Percentiles rank a stretch among this genome's conserved stretches.
These are phyloP conservation scores for Eurosta solidaginis DNA, from an alignment of 1,140 invertebrate genomes.

Conservation along the genomic window DNA sequence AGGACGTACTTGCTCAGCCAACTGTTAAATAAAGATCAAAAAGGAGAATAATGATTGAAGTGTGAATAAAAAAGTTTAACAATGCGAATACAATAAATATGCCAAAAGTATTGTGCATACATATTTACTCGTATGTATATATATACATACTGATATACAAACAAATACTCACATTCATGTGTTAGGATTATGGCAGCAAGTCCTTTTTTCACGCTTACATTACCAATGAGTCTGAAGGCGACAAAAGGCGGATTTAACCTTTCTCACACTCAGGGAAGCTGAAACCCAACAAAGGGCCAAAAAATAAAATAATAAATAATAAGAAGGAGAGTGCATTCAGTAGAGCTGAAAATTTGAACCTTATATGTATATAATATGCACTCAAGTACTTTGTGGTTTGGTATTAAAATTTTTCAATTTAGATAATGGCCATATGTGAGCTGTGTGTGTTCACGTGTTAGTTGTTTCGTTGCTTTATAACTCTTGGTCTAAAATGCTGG, in stretches of 20 bases:
- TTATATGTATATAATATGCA: no score
- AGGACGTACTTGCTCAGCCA: not conserved
- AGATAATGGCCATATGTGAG: no score
- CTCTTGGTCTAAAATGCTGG: no score
- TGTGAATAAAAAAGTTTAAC: constrained; percentile 13
- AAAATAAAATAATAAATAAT: no score
- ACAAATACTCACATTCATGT: not conserved
- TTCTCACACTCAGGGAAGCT: not conserved
- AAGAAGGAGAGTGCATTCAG: no score
- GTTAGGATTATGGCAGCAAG: not conserved
- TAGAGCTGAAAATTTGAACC: no score
- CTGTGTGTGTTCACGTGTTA: no score
- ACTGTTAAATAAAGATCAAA: constrained; percentile 16
- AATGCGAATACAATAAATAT: not conserved
- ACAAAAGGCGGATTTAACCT: not conserved
- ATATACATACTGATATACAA: not conserved
- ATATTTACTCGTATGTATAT: not conserved
- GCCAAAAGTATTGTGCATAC: not conserved
- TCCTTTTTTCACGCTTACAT: not conserved
- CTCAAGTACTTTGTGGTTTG: no score
- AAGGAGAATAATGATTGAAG: constrained; percentile 12
- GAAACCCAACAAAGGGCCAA: not conserved
- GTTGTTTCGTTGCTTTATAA: no score
- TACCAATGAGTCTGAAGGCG: not conserved
- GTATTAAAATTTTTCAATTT: no score